Percentiles rank a stretch among this genome's conserved stretches.
Evolutionary conservation across 35 echinoderm and acorn worm species (phyloP).

Genomic region (Apostichopus californicus): DNA sequence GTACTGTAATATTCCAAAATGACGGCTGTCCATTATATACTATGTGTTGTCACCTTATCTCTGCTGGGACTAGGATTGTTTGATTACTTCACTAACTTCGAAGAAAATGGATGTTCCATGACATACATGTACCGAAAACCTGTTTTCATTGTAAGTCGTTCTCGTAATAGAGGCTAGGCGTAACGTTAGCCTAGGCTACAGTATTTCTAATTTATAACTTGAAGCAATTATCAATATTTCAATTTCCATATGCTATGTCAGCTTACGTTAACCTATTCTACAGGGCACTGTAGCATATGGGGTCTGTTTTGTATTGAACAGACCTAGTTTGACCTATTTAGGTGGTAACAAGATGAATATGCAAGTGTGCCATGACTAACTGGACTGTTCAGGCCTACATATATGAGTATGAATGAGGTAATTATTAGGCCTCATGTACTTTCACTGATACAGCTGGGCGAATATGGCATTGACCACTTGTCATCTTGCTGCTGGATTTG

Average conservation of each 20-base stretch:
- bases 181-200: not conserved
- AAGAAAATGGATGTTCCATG: constrained; percentile 53
- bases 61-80: constrained; percentile 24
- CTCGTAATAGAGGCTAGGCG: not conserved
- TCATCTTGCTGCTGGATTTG: too few species aligned
- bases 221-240: not conserved
- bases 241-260: not conserved
- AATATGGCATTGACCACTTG: too few species aligned
- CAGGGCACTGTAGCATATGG: too few species aligned
- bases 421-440: too few species aligned
- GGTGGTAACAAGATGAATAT: too few species aligned
- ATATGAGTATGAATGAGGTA: too few species aligned
- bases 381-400: too few species aligned
- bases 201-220: not conserved
- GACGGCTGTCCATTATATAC: constrained; percentile 25
- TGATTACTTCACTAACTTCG: constrained; percentile 37
- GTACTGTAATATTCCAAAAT: not conserved
- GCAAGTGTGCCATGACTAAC: too few species aligned
- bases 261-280: too few species aligned
- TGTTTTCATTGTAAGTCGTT: not conserved
- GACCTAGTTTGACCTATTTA: too few species aligned
- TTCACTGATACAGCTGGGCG: too few species aligned
- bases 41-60: constrained; percentile 24
- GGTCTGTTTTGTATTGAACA: too few species aligned
- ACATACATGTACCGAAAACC: constrained; percentile 24